Evolutionary conservation across 2,113 vertebrate species (phyloP).

Genomic region (Alectura lathami): DNA sequence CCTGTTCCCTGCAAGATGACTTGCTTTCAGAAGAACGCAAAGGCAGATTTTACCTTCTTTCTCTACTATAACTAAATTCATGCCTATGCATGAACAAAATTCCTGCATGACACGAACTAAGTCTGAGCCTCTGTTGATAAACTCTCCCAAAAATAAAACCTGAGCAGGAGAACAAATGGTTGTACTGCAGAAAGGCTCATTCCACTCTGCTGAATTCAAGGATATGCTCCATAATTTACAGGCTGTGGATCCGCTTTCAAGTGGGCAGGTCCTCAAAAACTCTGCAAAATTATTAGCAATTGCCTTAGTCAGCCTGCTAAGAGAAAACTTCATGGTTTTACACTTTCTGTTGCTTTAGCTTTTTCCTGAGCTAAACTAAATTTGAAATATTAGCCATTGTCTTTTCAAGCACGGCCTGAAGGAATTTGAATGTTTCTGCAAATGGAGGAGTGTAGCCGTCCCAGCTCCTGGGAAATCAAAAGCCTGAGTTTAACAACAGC

Average conservation of each 20-base stretch:
- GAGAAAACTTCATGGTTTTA: not conserved
- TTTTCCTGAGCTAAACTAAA: not conserved
- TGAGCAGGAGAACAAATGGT: not conserved
- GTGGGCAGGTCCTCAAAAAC: accelerated
- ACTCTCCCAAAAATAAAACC: not conserved
- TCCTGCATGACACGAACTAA: not conserved
- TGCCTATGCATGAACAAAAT: not conserved
- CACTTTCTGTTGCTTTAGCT: not conserved
- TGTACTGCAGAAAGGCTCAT: not conserved
- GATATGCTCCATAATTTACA: not conserved
- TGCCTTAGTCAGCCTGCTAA: not conserved
- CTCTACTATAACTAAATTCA: not conserved
- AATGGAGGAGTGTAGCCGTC: not conserved
- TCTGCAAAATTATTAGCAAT: not conserved
- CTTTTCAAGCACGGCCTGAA: not conserved
- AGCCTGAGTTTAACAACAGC: not conserved
- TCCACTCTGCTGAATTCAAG: not conserved
- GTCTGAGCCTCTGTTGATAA: not conserved
- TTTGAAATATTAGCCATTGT: not conserved
- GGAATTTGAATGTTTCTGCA: not conserved
- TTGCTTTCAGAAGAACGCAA: not conserved
- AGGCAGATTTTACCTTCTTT: not conserved
- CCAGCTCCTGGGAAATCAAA: not conserved
- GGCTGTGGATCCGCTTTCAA: not conserved
- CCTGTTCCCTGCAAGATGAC: accelerated